These are phyloP conservation scores for Melieria omissa DNA, from an alignment of 2,888 invertebrate genomes.

Conservation along the genomic window DNA sequence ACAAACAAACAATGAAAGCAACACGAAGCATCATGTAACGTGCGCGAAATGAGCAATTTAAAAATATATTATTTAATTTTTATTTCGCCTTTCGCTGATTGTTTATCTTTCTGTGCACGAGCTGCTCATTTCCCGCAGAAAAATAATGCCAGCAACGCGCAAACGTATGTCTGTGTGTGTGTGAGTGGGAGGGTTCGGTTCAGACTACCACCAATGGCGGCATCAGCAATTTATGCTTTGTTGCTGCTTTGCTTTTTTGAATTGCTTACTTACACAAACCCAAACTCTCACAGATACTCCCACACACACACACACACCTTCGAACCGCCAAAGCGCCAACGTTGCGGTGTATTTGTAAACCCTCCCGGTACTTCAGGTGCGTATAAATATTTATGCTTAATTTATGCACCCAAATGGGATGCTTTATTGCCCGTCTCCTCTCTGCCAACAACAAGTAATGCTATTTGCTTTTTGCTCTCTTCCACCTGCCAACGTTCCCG, in stretches of 20 bases:
- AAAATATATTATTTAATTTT: neutral
- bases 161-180: neutral
- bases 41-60: neutral
- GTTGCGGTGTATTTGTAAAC: neutral
- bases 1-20: neutral
- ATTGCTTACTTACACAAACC: neutral
- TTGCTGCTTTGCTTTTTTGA: no score
- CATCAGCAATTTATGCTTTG: no score
- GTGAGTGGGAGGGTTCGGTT: neutral
- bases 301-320: no score
- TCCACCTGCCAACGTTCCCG: neutral
- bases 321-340: no score
- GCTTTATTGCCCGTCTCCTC: neutral
- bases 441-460: neutral
- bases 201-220: no score
- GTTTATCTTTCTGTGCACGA: neutral
- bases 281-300: no score
- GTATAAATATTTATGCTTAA: constrained; percentile 28
- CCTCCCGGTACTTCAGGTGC: neutral
- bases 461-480: neutral
- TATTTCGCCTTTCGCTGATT: neutral
- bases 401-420: constrained; percentile 25
- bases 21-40: no score
- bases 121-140: neutral
- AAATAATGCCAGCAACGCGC: neutral